These are phyloP conservation scores for Tachystola acroxantha DNA, from an alignment of 2,888 invertebrate genomes.

Conservation along the genomic window DNA sequence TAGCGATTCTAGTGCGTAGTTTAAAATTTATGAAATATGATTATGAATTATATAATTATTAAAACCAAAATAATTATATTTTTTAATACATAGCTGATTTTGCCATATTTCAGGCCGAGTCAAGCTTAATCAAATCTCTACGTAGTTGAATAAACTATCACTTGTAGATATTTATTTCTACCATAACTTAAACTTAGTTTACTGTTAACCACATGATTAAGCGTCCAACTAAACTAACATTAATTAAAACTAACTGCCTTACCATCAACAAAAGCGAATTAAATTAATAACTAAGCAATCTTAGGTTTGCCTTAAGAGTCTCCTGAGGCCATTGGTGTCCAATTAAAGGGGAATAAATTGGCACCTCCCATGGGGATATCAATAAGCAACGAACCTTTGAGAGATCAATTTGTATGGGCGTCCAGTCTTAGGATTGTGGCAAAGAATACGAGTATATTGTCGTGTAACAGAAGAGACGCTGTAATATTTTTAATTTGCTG, in stretches of 20 bases:
- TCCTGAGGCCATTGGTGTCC: conserved; percentile 31
- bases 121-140: too few species aligned
- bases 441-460: too few species aligned
- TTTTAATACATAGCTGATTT: too few species aligned
- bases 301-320: neutral
- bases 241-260: conserved; percentile 9
- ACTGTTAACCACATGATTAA: neutral
- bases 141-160: too few species aligned
- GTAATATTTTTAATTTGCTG: too few species aligned
- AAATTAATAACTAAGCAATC: conserved; percentile 6
- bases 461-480: too few species aligned
- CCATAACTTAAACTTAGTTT: neutral
- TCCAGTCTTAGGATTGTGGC: conserved; percentile 27
- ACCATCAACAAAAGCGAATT: conserved; percentile 9
- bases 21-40: too few species aligned
- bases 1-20: too few species aligned
- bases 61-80: too few species aligned
- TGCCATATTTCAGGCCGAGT: too few species aligned
- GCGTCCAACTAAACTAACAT: neutral
- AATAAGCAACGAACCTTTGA: conserved; percentile 44
- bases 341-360: conserved; percentile 55
- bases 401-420: conserved; percentile 51
- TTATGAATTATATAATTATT: too few species aligned
- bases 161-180: too few species aligned
- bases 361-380: conserved; percentile 56